Base-by-base conservation (phyloP, 2,888 invertebrate species). In the Biston betularia region DNA sequence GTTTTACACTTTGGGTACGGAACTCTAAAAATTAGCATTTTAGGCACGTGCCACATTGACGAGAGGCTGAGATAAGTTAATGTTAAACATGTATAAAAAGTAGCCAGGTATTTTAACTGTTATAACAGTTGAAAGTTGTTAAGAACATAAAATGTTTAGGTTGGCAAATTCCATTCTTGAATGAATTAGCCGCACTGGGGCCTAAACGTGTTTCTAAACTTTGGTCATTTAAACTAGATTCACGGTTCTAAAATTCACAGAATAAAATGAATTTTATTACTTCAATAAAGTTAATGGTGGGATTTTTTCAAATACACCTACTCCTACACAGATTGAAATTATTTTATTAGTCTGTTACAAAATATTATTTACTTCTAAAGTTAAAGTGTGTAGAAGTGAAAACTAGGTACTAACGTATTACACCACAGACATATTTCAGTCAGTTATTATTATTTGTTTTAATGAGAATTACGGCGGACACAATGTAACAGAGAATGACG, bases 201-300 rank as follows among this genome's bases (percentile, higher is more conserved):
- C 40, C 12, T 11, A 33, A 56, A 56, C 56, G 9, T 34, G 56
- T 44, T 56, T 45, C 45, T 34, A n/a, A 44, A 34, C 6, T 44
- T 34, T 14, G 11, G 11, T 15, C 54, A 24, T 48, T 54, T 40
- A 24, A 42, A 54, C 53, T 35, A 53, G 38, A 44, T 55, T 57
- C 11, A 34, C 35, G 46, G 34, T n/a, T 12, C 15, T 35, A 35
- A 50, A 50, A 50, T 50, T 49, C 8, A 34, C 34, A 35, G 34
- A 50, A 50, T 35, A 48, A 48, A 50, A 34, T 50, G n/a, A n/a
- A 50, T 12, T 35, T 50, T 35, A 50, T n/a, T 50, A 50, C 50
- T n/a, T 35, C 10, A 9, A 10, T 49, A 15, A 6, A 34, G 34
- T 24, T 49, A 12, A 33, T 49, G 33, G 0, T 33, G 6, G 7